Evolutionary conservation across 1,140 invertebrate genomes (phyloP).

Genomic region (Delia radicum): DNA sequence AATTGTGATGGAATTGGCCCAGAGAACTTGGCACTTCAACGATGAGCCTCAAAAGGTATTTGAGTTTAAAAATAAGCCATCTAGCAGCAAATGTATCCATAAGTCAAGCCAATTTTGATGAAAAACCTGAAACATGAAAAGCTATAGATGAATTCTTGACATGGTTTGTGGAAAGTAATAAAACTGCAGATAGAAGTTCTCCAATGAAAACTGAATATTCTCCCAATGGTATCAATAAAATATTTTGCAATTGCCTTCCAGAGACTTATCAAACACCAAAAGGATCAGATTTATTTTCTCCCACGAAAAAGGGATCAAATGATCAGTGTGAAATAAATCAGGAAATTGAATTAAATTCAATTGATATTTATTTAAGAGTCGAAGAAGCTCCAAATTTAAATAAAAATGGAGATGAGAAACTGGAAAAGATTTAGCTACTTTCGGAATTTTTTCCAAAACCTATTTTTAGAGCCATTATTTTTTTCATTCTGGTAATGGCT

Average conservation of each 20-base stretch:
- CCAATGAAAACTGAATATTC: not conserved
- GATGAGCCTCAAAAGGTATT: not conserved
- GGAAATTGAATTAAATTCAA: not conserved
- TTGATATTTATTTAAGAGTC: not conserved
- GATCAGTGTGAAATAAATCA: not conserved
- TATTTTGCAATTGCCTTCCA: not conserved
- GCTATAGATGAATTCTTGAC: not conserved
- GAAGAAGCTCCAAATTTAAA: not conserved
- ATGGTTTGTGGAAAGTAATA: too few species aligned
- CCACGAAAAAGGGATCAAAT: not conserved
- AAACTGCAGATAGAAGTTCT: not conserved
- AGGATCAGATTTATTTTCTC: not conserved
- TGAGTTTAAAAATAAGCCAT: not conserved
- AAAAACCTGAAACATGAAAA: not conserved
- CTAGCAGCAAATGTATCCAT: not conserved
- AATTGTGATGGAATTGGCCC: not conserved
- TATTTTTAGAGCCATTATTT: too few species aligned
- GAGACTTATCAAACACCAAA: not conserved
- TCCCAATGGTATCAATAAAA: not conserved
- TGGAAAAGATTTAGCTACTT: too few species aligned
- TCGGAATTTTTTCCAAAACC: too few species aligned
- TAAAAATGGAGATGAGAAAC: not conserved
- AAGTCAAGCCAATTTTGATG: not conserved
- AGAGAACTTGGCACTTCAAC: constrained; percentile 24
- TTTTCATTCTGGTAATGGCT: too few species aligned